Evolutionary conservation across 2,888 invertebrate species (phyloP), one percentile per base, ranked within the genome.

Genomic region (Cactoblastis cactorum): DNA sequence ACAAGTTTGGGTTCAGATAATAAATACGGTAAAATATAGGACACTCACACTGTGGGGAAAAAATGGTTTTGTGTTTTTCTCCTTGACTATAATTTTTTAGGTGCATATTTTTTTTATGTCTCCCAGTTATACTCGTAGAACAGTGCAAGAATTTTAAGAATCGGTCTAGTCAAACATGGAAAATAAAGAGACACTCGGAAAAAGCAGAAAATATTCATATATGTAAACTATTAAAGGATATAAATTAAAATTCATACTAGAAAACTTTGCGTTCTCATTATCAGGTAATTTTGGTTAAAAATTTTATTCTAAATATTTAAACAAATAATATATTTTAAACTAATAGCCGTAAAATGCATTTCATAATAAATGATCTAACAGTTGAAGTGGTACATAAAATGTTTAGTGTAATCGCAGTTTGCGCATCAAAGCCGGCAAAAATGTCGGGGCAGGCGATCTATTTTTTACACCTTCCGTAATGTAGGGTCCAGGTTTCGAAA

Each of bases 401-500:
- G 0, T 17, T 12, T 69, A 85, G 55, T 83, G 79, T 53, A 86
- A 71, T 43, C 84, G 75, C 50, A 89, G 64, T 67, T 78, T 86
- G 54, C 80, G 76, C 77, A 88, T 77, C 41, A 89, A 61, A 4
- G 81, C 67, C 3, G 88, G 85, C 11, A 88, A 61, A 56, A 86
- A 82, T n/a, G 82, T 76, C 2, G 88, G 77, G 0, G 82, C 76
- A 8, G 87, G 74, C 14, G 77, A 63, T 56, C 83, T 75, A 49
- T 76, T 74, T 56, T 88, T 89, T 4, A 81, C 61, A 1, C 80
- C 83, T 34, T 89, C 86, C 0, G 71, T 63, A n/a, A 84, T 67
- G 50, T 89, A 88, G 0, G 84, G 85, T 0, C 87, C 85, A 3
- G 90, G 90, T 55, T 87, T 90, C 0, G 89, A 83, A 71, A 90